Base-by-base conservation (phyloP, 2,797 vertebrate genomes). In the Capromys pilorides region DNA sequence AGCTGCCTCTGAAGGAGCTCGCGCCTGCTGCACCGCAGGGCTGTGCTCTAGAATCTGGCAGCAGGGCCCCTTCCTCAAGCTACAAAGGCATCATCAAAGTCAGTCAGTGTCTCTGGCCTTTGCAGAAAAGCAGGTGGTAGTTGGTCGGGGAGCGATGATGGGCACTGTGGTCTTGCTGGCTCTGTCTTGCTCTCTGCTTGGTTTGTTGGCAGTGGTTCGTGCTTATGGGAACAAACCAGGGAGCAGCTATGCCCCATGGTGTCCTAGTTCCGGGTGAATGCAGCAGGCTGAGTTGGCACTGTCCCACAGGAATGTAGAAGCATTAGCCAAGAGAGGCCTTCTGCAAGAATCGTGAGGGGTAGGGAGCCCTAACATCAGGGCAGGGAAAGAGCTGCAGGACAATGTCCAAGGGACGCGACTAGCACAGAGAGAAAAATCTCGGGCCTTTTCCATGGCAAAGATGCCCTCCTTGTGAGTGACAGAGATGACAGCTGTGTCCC, bases 71-170 rank as follows among this genome's bases (percentile, higher is more conserved):
- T 77, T 86, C 0, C 1, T 28, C 64, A 59, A 31, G 31, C 59
- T 84, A 49, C 57, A 87, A 87, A 91, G 36, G 11, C 87, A 24
- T 77, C 91, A 54, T 89, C 90, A 88, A 92, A 97, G 81, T 82
- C 94, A 69, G 95, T 0, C 64, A 69, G 28, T 14, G 87, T 94
- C 69, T 89, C 84, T 75, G 39, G 28, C 71, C 12, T 73, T 97
- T 94, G 92, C 87, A 96, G 94, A 88, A 96, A 79, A 79, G 84
- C 69, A 85, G 24, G 61, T 91, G 90, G 12, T 80, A 83, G 13
- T 95, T 69, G 83, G 85, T 26, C 11, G 6, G n/a, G 1, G 9
- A 73, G 22, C 39, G 33, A 24, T 8, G 88, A 64, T 45, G 45
- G 87, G 90, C 18, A 28, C 41, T 2, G 6, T 2, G 80, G 91